Base-by-base conservation (phyloP, 2,113 vertebrate species). In the Mionectes macconnelli region DNA sequence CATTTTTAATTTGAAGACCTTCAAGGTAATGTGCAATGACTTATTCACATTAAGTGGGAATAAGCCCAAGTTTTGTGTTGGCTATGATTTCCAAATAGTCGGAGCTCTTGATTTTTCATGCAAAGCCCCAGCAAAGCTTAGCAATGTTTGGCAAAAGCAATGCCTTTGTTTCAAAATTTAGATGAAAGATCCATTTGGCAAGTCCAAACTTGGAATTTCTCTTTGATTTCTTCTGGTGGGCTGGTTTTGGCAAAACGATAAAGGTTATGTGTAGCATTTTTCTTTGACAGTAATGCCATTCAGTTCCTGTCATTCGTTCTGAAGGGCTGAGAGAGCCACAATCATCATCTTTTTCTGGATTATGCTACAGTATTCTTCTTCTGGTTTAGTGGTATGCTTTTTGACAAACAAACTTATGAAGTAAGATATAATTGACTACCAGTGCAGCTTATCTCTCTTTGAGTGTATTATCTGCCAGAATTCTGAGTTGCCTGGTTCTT, bases 131-230 rank as follows among this genome's bases (percentile, higher is more conserved):
- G 66, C 2, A 8, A 94, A 93, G 84, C 64, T 87, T 75, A 94
- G 30, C 53, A 73, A 2, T 15, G 19, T 68, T 91, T 96, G 94
- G 94, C 96, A 96, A 76, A 86, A 87, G 30, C n/a, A 37, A 21
- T 39, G 74, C 53, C 78, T 96, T 96, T 95, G 91, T 96, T 96
- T 93, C 49, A 73, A 7, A 79, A 87, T 82, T 80, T 85, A 87
- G 90, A 87, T 93, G 55, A 87, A 95, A 91, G 82, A 93, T 90
- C 77, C 14, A 2, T 85, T 94, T 96, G 74, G 33, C 78, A 69
- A 82, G 75, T 73, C 57, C 12, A 47, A 55, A 53, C 57, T 68
- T 69, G 70, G 66, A 91, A 39, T 89, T 93, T 85, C 47, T 79
- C 40, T 94, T 92, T 91, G 40, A 50, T 94, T 94, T 87, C 49